These are phyloP conservation scores for Pseudopleuronectes americanus DNA, from an alignment of 2,797 vertebrate genomes.

Conservation along the genomic window DNA sequence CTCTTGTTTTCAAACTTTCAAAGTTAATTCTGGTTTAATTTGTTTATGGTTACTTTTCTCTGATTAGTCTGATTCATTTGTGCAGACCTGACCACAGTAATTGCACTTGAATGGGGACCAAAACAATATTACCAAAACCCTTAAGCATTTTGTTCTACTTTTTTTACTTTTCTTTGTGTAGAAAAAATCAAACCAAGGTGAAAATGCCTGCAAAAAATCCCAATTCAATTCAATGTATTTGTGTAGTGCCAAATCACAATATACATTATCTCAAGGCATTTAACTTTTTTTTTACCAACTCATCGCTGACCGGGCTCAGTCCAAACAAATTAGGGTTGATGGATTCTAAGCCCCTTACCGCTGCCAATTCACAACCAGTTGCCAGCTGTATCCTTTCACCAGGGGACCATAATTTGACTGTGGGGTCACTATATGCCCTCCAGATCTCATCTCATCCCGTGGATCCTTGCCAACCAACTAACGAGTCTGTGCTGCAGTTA, in stretches of 20 bases:
- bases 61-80: background rate
- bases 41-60: background rate
- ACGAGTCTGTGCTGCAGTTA: constrained; percentile 24
- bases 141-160: background rate
- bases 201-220: background rate
- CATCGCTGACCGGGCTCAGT: background rate
- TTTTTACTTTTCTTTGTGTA: background rate
- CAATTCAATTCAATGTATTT: no score
- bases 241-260: no score
- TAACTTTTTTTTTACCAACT: no score
- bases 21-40: background rate
- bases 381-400: background rate
- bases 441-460: background rate
- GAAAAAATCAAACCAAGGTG: no score
- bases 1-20: background rate
- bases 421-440: background rate
- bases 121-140: background rate
- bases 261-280: no score
- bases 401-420: background rate
- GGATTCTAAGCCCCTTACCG: background rate
- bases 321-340: background rate
- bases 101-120: background rate
- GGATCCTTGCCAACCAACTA: constrained; percentile 6
- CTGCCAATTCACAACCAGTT: no score
- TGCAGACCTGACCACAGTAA: background rate